These are phyloP conservation scores for Lobophora halterata DNA, from an alignment of 2,888 invertebrate species.

Conservation along the genomic window DNA sequence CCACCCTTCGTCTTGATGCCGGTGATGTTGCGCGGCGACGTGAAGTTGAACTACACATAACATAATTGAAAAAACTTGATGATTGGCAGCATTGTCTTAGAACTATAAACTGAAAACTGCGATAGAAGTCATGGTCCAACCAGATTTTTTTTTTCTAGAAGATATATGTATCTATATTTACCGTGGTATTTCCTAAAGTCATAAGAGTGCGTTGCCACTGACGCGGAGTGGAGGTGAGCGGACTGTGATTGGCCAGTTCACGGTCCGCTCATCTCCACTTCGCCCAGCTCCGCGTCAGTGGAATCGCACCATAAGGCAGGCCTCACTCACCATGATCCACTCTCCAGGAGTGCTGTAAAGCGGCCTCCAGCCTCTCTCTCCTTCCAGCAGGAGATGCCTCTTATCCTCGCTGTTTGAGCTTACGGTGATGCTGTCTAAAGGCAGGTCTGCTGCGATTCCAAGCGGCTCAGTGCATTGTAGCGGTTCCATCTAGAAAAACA, in stretches of 20 bases:
- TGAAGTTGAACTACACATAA: slow-evolving; percentile 85
- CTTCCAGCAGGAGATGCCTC: slow-evolving; percentile 66
- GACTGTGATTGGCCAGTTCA: too few species aligned
- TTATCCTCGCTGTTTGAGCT: slow-evolving; percentile 80
- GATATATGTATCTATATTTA: too few species aligned
- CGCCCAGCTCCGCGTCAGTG: too few species aligned
- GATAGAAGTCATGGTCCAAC: too few species aligned
- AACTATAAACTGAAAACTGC: too few species aligned
- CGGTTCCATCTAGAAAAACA: slow-evolving; percentile 35
- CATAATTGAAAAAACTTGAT: background rate
- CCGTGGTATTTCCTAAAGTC: background rate
- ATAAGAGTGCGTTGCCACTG: too few species aligned
- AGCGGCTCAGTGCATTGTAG: slow-evolving; percentile 85
- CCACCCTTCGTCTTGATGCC: slow-evolving; percentile 89
- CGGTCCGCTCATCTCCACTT: too few species aligned
- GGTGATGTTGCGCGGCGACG: slow-evolving; percentile 87
- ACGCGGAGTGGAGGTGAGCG: too few species aligned
- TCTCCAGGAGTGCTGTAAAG: slow-evolving; percentile 84
- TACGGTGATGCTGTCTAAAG: slow-evolving; percentile 83
- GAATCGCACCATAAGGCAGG: slow-evolving; percentile 3
- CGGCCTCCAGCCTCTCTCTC: slow-evolving; percentile 83
- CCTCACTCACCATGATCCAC: slow-evolving; percentile 82
- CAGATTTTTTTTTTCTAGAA: too few species aligned
- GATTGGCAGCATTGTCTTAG: background rate
- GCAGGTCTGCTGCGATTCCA: slow-evolving; percentile 85